Percentiles rank a stretch among this genome's conserved stretches.
These are phyloP conservation scores for Rhagologus leucostigma DNA, from an alignment of 2,113 vertebrate genomes.

Conservation along the genomic window DNA sequence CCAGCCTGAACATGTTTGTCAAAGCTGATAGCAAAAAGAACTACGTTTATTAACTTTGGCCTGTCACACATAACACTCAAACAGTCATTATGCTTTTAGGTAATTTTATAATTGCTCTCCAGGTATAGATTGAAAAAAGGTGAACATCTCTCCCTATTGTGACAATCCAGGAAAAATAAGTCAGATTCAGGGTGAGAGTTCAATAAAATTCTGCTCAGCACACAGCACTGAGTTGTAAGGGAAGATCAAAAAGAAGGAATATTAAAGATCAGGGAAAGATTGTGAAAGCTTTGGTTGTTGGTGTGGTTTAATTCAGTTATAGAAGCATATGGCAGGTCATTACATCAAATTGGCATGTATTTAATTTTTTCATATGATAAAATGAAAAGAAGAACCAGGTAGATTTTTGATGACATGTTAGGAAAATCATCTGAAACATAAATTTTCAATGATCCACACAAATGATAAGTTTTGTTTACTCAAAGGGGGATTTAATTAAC, in stretches of 20 bases:
- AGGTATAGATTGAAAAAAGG: background rate
- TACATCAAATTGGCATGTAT: background rate
- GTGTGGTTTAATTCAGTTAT: background rate
- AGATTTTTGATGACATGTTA: background rate
- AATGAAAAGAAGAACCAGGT: background rate
- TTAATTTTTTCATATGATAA: background rate
- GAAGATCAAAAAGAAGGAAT: background rate
- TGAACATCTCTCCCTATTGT: background rate
- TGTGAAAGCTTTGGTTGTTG: background rate
- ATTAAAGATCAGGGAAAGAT: background rate
- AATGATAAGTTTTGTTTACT: background rate
- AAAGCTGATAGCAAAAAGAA: background rate
- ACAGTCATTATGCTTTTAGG: background rate
- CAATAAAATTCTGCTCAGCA: background rate
- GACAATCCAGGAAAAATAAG: background rate
- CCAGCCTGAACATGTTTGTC: background rate
- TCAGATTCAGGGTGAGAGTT: background rate
- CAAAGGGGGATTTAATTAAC: background rate
- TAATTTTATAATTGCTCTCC: background rate
- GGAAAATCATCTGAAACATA: background rate
- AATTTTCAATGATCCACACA: background rate
- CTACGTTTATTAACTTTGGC: background rate
- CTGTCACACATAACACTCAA: background rate
- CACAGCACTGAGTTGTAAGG: background rate
- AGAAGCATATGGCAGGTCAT: background rate